These are phyloP conservation scores for Drosophila asahinai DNA, from an alignment of 1,140 invertebrate species.

Conservation along the genomic window DNA sequence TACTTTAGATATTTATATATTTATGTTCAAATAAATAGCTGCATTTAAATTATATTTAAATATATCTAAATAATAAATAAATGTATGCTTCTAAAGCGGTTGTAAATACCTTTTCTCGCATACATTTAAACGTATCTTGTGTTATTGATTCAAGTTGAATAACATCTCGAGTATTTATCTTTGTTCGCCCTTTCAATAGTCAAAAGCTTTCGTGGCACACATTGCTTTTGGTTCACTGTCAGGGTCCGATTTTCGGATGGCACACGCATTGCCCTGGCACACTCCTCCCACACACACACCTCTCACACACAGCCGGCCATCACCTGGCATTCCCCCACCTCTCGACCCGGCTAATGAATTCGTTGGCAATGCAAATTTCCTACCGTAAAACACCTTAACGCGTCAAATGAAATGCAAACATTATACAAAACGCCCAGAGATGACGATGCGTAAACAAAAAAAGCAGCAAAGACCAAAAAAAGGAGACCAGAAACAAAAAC, in stretches of 20 bases:
- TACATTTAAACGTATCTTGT: neutral
- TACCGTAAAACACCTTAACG: slow-evolving; percentile 57
- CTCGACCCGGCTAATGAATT: slow-evolving; percentile 59
- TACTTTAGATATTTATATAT: no score
- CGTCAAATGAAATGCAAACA: slow-evolving; percentile 79
- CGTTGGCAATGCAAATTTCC: slow-evolving; percentile 77
- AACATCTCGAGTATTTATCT: slow-evolving; percentile 8
- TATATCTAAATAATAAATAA: neutral
- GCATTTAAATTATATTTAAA: no score
- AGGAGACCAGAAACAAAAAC: slow-evolving; percentile 20
- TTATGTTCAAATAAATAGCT: no score
- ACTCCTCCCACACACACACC: neutral
- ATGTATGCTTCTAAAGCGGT: neutral
- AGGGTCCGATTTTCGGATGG: slow-evolving; percentile 19
- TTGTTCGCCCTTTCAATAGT: slow-evolving; percentile 3
- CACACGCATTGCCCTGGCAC: slow-evolving; percentile 1
- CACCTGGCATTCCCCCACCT: neutral
- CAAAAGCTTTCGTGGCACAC: slow-evolving; percentile 13
- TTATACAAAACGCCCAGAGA: slow-evolving; percentile 55
- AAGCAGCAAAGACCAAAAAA: slow-evolving; percentile 44
- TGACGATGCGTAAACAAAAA: slow-evolving; percentile 60
- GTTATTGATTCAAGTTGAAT: neutral
- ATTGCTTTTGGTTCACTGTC: slow-evolving; percentile 17
- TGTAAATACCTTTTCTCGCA: neutral
- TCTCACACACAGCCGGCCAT: neutral